A percentile compares a stretch with the other conserved stretches of the same genome.
phyloP scores from a whole-genome alignment of 2,797 vertebrate genomes.

The Microctenopoma steveboyesi region DNA sequence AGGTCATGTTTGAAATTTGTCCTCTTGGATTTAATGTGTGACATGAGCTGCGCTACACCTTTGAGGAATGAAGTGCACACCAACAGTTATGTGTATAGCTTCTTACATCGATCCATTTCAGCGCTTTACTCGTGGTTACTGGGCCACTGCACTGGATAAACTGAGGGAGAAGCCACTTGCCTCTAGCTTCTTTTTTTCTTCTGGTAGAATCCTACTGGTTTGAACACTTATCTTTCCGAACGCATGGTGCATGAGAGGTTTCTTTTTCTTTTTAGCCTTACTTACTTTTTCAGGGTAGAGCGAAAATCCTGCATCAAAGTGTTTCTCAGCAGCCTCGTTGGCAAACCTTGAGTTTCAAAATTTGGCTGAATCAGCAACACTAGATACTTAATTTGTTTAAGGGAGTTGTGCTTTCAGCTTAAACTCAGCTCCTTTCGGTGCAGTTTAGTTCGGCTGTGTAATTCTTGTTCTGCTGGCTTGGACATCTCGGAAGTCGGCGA shows the following conservation, averaged over 20 bases:
- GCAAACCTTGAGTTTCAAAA: constrained; percentile 49
- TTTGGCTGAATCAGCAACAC: constrained; percentile 57
- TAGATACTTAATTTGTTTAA: constrained; percentile 62
- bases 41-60: no score
- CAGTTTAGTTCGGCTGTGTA: constrained; percentile 38
- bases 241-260: no score
- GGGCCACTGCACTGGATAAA: constrained; percentile 6
- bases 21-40: no score
- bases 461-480: constrained; percentile 11
- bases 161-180: constrained; percentile 15
- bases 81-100: background rate
- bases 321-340: constrained; percentile 60
- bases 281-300: constrained; percentile 26
- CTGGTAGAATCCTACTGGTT: constrained; percentile 27
- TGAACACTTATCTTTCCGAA: background rate
- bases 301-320: constrained; percentile 67
- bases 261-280: constrained; percentile 12
- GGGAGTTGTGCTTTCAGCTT: constrained; percentile 41
- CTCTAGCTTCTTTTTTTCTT: constrained; percentile 33
- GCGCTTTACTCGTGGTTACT: background rate
- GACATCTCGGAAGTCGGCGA: constrained; percentile 15
- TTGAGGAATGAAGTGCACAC: background rate
- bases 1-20: no score
- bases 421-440: constrained; percentile 36
- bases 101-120: background rate